Base-by-base conservation (phyloP, 2,888 invertebrate species). In the Chirona hameri region DNA sequence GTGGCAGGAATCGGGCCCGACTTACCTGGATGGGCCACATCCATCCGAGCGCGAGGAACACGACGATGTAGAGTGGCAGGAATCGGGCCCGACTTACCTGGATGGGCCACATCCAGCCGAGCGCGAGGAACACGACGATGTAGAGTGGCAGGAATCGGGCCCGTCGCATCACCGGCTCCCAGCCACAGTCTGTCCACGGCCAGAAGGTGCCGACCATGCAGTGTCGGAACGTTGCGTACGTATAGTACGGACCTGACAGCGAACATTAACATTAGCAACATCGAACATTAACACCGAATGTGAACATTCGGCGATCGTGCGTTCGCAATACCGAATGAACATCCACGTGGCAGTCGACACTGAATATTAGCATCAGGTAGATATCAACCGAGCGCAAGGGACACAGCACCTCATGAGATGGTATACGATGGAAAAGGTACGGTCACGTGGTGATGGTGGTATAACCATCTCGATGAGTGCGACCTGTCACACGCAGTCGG, bases 211-310 rank as follows among this genome's bases (percentile, higher is more conserved):
- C 89, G 80, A 91, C 88, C 85, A 94, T 48, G 15, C 80, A 52
- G 87, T 97, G 97, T 87, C 91, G 90, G 87, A 93, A 96, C 15
- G 96, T 96, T 86, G 94, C 91, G 87, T 95, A 99, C 81, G 95
- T 93, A 88, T 94, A 97, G 88, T 96, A 98, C 0, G 98, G 98
- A 83, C 98, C 98, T 97, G 89, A 83, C 1, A 24, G 9, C 21
- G 60, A 39, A 39, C 7, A 39, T 7, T 7, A 7, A 39, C 39
- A 39, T 39, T 7, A 39, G 7, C 39, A 39, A 39, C 39, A 39
- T 39, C 39, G 39, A 39, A 39, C 7, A 39, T 39, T 39, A 39
- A 39, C 39, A 39, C 39, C 39, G 39, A 7, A 39, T 39, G 39
- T 39, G 39, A 39, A 39, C 39, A 39, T 39, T n/a, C n/a, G 39